Evolutionary conservation across 2,888 invertebrate species (phyloP).

Genomic region (Drosophila hamatofila): DNA sequence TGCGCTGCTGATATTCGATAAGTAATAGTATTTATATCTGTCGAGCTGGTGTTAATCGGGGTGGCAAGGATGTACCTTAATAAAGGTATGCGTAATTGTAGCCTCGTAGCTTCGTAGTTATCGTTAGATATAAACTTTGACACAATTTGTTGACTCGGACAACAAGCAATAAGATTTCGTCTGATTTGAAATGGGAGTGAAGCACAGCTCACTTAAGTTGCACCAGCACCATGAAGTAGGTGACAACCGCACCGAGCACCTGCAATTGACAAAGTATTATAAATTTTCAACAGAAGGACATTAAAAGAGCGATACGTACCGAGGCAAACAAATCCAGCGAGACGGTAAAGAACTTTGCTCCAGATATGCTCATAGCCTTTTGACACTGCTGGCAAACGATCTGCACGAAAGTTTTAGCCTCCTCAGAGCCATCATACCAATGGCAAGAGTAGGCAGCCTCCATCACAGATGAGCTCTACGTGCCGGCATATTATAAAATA

Average conservation of each 20-base stretch:
- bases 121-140: constrained; percentile 44
- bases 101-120: not conserved
- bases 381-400: constrained; percentile 96
- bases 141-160: constrained; percentile 46
- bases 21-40: constrained; percentile 2
- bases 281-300: not conserved
- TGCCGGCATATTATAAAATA: not conserved
- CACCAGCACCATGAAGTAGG: constrained; percentile 96
- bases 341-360: constrained; percentile 95
- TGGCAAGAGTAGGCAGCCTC: constrained; percentile 96
- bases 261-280: constrained; percentile 78
- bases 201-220: constrained; percentile 89
- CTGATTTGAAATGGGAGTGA: constrained; percentile 20
- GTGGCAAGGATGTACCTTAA: constrained; percentile 1
- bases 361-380: constrained; percentile 94
- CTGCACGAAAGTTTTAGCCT: constrained; percentile 95
- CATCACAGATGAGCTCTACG: constrained; percentile 95
- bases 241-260: constrained; percentile 95
- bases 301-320: constrained; percentile 86
- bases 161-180: constrained; percentile 39
- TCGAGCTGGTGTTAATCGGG: constrained; percentile 3
- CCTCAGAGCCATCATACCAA: constrained; percentile 96
- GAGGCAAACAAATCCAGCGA: constrained; percentile 95
- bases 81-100: constrained; percentile 15
- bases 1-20: constrained; percentile 3